Evolutionary conservation across 2,113 vertebrate genomes (phyloP).

Genomic region (Scomber japonicus): DNA sequence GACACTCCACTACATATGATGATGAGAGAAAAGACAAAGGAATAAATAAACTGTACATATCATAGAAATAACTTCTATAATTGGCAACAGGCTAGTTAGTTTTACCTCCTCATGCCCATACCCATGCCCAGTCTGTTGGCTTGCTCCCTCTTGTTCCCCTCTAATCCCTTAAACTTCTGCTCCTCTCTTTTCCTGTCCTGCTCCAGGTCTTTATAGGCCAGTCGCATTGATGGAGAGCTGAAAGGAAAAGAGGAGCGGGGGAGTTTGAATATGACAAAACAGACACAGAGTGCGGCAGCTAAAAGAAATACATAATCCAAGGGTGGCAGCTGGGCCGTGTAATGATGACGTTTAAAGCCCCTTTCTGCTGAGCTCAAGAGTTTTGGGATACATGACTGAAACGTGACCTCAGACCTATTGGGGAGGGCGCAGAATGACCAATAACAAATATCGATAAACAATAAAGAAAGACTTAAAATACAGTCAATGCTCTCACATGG

Average conservation of each 20-base stretch:
- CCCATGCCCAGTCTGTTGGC: conserved; percentile 95
- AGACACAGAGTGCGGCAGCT: background rate
- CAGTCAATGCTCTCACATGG: conserved; percentile 82
- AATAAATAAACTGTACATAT: background rate
- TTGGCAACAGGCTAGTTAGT: no score
- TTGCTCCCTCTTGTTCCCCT: conserved; percentile 89
- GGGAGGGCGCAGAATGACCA: background rate
- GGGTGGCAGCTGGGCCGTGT: background rate
- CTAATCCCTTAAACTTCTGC: conserved; percentile 81
- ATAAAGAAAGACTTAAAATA: background rate
- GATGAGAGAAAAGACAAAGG: background rate
- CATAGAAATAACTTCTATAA: background rate
- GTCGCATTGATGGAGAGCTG: conserved; percentile 88
- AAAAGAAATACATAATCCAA: background rate
- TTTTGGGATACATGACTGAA: background rate
- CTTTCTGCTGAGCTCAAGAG: no score
- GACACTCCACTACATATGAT: conserved; percentile 89
- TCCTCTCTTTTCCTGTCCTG: conserved; percentile 89
- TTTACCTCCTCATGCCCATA: conserved; percentile 83
- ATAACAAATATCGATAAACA: background rate
- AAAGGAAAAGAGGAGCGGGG: conserved; percentile 32
- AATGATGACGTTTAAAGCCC: background rate
- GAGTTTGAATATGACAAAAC: background rate
- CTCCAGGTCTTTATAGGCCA: conserved; percentile 92
- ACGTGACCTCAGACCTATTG: background rate